Conservation (phyloP, 2,888 invertebrate species). For the Drosophila stalkeri region DNA sequence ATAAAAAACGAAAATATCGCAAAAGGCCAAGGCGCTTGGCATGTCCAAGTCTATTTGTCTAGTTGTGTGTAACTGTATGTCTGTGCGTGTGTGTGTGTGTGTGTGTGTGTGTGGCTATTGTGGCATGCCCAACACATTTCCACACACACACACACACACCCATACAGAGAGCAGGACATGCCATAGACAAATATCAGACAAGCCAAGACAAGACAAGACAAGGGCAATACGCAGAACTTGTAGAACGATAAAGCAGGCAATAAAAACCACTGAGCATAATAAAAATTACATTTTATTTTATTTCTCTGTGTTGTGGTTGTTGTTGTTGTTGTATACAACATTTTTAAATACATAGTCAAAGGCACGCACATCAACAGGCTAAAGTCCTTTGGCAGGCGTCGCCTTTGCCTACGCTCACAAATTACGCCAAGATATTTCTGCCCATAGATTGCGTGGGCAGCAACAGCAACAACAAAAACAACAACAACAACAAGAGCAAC, state of each 20-base stretch:
- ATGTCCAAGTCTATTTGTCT: slow-evolving; percentile 65
- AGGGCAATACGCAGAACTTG: slow-evolving; percentile 64
- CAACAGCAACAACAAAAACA: slow-evolving; percentile 19
- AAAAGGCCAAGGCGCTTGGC: slow-evolving; percentile 59
- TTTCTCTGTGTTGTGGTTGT: slow-evolving; percentile 50
- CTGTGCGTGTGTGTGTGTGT: slow-evolving; percentile 2
- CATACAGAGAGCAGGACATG: slow-evolving; percentile 45
- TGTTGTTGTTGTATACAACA: slow-evolving; percentile 44
- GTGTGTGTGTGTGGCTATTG: slow-evolving; percentile 53
- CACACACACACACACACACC: slow-evolving; percentile 16
- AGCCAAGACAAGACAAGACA: slow-evolving; percentile 58
- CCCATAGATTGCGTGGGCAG: slow-evolving; percentile 70
- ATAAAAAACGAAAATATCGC: slow-evolving; percentile 73
- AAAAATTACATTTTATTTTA: slow-evolving; percentile 81
- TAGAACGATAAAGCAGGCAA: slow-evolving; percentile 79
- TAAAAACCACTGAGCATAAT: slow-evolving; percentile 80
- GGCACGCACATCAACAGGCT: slow-evolving; percentile 68
- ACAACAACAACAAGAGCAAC: slow-evolving; percentile 20
- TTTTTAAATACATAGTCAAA: slow-evolving; percentile 68
- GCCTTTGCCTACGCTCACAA: slow-evolving; percentile 39
- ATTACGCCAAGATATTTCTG: slow-evolving; percentile 69
- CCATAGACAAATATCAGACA: slow-evolving; percentile 79
- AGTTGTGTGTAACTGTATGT: slow-evolving; percentile 25
- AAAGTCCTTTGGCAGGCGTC: slow-evolving; percentile 23
- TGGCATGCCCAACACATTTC: slow-evolving; percentile 56